These are phyloP conservation scores for Tuta absoluta DNA, from an alignment of 2,888 invertebrate genomes.

Conservation along the genomic window DNA sequence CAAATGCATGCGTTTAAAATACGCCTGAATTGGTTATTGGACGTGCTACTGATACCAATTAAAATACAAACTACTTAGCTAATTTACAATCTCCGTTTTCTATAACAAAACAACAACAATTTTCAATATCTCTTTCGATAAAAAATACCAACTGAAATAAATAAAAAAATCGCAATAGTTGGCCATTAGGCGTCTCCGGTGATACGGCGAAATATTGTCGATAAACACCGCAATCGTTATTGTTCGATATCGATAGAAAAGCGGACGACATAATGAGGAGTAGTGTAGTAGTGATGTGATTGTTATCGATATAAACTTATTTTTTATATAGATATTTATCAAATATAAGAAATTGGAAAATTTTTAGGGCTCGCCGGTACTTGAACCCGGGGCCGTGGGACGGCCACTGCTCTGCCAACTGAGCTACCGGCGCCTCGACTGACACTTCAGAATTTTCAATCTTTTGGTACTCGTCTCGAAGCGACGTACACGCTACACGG, in stretches of 20 bases:
- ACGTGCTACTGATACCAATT: too few species aligned
- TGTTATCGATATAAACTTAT: conserved; percentile 10
- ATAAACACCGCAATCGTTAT: conserved; percentile 56
- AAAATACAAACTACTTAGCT: too few species aligned
- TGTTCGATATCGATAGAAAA: conserved; percentile 58
- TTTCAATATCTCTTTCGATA: neutral
- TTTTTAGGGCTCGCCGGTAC: neutral
- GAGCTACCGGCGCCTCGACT: too few species aligned
- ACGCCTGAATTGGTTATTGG: too few species aligned
- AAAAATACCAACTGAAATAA: neutral
- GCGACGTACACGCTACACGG: too few species aligned
- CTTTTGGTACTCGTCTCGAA: too few species aligned
- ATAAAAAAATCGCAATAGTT: conserved; percentile 2
- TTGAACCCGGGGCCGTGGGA: too few species aligned
- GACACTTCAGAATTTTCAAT: too few species aligned
- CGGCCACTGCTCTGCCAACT: too few species aligned
- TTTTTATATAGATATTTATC: too few species aligned
- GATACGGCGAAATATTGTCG: conserved; percentile 48
- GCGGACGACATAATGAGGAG: conserved; percentile 41
- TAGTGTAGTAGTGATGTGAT: conserved; percentile 38
- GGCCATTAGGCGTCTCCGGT: conserved; percentile 14
- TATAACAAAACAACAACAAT: neutral
- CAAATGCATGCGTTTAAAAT: too few species aligned
- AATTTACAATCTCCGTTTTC: too few species aligned
- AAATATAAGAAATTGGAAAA: neutral